Conservation (phyloP, 2,113 vertebrate genomes). For the Xiphophorus maculatus region DNA sequence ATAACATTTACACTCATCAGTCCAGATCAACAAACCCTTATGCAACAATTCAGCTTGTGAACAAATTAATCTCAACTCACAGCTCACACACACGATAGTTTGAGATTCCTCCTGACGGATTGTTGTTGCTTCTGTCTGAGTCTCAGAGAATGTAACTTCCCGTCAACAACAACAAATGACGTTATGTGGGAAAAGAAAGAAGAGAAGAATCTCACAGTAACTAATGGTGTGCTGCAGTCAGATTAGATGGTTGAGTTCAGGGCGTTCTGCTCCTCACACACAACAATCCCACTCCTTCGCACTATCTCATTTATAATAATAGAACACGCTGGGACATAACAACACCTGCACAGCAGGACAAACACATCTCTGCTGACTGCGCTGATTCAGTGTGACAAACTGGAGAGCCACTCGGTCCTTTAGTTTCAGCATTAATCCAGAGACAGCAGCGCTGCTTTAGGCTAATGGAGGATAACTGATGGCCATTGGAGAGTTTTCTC, state of each 20-base stretch:
- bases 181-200: conserved; percentile 53
- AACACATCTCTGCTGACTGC: not conserved
- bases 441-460: not conserved
- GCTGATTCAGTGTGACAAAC: not conserved
- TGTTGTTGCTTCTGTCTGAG: not conserved
- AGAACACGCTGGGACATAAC: conserved; percentile 28
- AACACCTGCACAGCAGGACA: conserved; percentile 18
- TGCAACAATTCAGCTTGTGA: not conserved
- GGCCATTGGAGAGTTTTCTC: not conserved
- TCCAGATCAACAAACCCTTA: not conserved
- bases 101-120: too few relatives aligned
- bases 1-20: not conserved
- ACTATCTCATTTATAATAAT: conserved; percentile 20
- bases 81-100: too few relatives aligned
- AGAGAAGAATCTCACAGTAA: conserved; percentile 47
- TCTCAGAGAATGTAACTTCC: not conserved
- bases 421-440: not conserved
- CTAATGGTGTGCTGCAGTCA: not conserved
- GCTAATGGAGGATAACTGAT: not conserved
- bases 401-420: too few relatives aligned
- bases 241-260: conserved; percentile 25
- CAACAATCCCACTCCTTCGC: not conserved
- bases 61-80: too few relatives aligned
- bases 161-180: conserved; percentile 3
- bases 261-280: conserved; percentile 29